Evolutionary conservation across 1,140 invertebrate genomes (phyloP).

Genomic region (Tenebrio molitor): DNA sequence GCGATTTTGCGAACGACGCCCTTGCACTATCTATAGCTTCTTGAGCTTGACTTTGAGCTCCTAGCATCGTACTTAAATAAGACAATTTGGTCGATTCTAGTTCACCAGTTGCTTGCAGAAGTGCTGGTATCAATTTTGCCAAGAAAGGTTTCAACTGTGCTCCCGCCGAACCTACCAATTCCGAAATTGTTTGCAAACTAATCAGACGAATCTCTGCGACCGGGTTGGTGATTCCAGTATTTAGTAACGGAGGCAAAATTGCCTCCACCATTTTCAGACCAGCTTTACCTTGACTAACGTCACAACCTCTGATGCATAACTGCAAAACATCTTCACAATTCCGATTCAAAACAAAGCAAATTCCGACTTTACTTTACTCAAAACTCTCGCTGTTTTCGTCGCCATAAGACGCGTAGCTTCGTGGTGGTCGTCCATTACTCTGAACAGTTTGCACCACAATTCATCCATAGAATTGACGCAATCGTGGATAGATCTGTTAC

Average conservation of each 20-base stretch:
- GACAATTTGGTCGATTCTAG: slow-evolving; percentile 84
- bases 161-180: slow-evolving; percentile 86
- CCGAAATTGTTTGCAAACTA: slow-evolving; percentile 86
- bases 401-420: slow-evolving; percentile 88
- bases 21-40: slow-evolving; percentile 83
- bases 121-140: slow-evolving; percentile 83
- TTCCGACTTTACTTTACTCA: slow-evolving; percentile 80
- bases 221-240: slow-evolving; percentile 82
- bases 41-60: slow-evolving; percentile 74
- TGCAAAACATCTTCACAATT: slow-evolving; percentile 63
- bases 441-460: slow-evolving; percentile 87
- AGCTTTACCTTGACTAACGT: slow-evolving; percentile 82
- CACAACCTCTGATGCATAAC: slow-evolving; percentile 84
- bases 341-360: not conserved
- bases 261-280: slow-evolving; percentile 82
- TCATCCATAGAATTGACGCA: slow-evolving; percentile 73
- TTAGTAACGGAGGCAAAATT: slow-evolving; percentile 85
- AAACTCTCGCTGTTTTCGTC: slow-evolving; percentile 79
- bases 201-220: slow-evolving; percentile 85
- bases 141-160: slow-evolving; percentile 84
- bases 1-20: slow-evolving; percentile 82
- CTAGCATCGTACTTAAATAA: slow-evolving; percentile 82
- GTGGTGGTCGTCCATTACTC: slow-evolving; percentile 95
- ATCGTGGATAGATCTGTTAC: slow-evolving; percentile 65
- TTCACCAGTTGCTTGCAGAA: slow-evolving; percentile 88